Conservation (phyloP, 1,140 invertebrate genomes). For the Mizuhopecten yessoensis region DNA sequence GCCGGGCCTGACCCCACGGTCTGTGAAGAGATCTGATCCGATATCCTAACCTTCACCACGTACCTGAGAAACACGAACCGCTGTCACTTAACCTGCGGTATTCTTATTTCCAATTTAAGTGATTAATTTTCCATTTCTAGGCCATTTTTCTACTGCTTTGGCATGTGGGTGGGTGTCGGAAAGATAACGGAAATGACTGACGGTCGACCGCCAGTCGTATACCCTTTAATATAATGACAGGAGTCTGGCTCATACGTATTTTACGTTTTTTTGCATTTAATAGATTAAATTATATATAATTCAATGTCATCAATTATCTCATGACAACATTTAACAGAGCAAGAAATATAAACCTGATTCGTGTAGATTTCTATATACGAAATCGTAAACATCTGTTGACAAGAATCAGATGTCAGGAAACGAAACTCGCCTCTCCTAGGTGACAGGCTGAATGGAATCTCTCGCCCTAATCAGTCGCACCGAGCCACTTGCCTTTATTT, state of each 20-base stretch:
- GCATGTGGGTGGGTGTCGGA: background rate
- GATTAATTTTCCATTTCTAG: constrained; percentile 16
- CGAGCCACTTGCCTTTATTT: background rate
- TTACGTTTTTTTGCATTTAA: background rate
- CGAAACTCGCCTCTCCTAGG: background rate
- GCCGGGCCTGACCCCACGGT: background rate
- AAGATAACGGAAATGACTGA: background rate
- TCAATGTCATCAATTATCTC: constrained; percentile 3
- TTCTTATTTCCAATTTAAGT: constrained; percentile 36
- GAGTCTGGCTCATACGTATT: too few relatives aligned
- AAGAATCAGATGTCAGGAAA: background rate
- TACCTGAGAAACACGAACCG: background rate
- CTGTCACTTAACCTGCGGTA: background rate
- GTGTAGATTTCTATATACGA: background rate
- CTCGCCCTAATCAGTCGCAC: background rate
- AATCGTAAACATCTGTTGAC: background rate
- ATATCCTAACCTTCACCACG: background rate
- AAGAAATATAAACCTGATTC: background rate
- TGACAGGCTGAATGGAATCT: background rate
- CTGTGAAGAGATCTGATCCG: background rate
- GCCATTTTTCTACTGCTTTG: background rate
- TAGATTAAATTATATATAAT: constrained; percentile 8
- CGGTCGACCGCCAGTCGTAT: background rate
- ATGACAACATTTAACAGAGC: background rate
- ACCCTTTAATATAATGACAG: too few relatives aligned